Base-by-base conservation (phyloP, 2,888 invertebrate genomes). In the Andrena haemorrhoa region DNA sequence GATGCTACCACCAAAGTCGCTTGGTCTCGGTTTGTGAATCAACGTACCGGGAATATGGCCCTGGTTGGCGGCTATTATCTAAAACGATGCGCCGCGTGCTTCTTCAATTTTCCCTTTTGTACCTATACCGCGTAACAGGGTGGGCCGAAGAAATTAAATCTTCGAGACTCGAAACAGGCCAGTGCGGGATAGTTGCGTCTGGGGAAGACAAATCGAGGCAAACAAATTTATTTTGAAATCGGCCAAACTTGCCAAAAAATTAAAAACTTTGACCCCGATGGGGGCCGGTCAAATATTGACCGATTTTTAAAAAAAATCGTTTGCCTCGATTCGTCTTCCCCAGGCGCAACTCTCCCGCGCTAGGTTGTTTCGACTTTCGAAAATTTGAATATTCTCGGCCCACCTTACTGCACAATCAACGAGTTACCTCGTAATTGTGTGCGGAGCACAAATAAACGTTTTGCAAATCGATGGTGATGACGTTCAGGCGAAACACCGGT, bases 41-140 rank as follows among this genome's bases (percentile, higher is more conserved):
- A 96, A 92, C 0, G 95, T 94, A 1, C 95, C 96, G 77, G 95
- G 95, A 83, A 96, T 96, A 84, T 95, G 94, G 8, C 96, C 96
- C 95, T 86, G 82, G 89, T 92, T 92, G 23, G 66, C 84, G 35
- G 88, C 91, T 26, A 92, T 82, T 35, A 94, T 71, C 93, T 93
- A 29, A 60, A 82, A 75, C 47, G 35, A 65, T 26, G 20, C 20
- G 3, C 10, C 6, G 1, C 72, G n/a, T 7, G 5, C 2, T 66
- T 12, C 5, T n/a, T 35, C 29, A 7, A 63, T 61, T 61, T 16
- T 16, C 41, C 41, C 41, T 41, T 4, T 4, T 16, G 12, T 1
- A 41, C 12, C 5, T 41, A 16, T 3, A 41, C 23, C 1, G 23
- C 1, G 23, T 1, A 23, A 23, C 1, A 23, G 23, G 23, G 23